These are phyloP conservation scores for Bombylius discolor DNA, from an alignment of 2,888 invertebrate species.

Conservation along the genomic window DNA sequence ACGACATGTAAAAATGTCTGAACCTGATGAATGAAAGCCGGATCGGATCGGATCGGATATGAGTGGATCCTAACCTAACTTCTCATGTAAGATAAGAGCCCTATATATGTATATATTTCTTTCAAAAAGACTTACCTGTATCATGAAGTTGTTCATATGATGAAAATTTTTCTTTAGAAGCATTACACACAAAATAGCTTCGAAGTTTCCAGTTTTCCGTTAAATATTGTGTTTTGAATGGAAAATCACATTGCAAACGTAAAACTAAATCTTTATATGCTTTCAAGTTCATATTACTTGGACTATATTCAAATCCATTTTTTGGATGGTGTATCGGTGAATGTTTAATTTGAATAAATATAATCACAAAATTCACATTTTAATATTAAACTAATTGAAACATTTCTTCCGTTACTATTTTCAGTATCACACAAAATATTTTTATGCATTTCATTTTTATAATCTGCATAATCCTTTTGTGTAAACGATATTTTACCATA, in stretches of 20 bases:
- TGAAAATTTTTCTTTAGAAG: slow-evolving; percentile 30
- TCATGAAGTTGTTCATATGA: slow-evolving; percentile 29
- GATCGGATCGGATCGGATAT: too few species aligned
- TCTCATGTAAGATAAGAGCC: too few species aligned
- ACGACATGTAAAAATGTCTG: too few species aligned
- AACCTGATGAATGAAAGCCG: too few species aligned
- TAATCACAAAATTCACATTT: slow-evolving; percentile 51
- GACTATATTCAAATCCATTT: slow-evolving; percentile 31
- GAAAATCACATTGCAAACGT: slow-evolving; percentile 42
- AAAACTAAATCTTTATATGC: slow-evolving; percentile 42
- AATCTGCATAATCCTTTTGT: too few species aligned
- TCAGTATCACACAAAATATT: slow-evolving; percentile 12
- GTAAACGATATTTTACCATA: slow-evolving; percentile 29
- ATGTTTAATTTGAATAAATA: slow-evolving; percentile 40
- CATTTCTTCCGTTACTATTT: too few species aligned
- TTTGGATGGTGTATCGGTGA: slow-evolving; percentile 27
- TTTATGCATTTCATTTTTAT: slow-evolving; percentile 19
- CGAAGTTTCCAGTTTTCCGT: slow-evolving; percentile 16
- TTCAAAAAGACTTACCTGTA: slow-evolving; percentile 33
- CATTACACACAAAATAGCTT: slow-evolving; percentile 32
- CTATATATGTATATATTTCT: too few species aligned
- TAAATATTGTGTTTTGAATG: slow-evolving; percentile 24
- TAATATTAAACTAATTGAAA: slow-evolving; percentile 31
- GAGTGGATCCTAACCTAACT: too few species aligned
- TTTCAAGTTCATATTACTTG: slow-evolving; percentile 35